Percentiles rank a stretch among this genome's conserved stretches.
These are phyloP conservation scores for Micrasema longulum DNA, from an alignment of 1,140 invertebrate genomes.

Conservation along the genomic window DNA sequence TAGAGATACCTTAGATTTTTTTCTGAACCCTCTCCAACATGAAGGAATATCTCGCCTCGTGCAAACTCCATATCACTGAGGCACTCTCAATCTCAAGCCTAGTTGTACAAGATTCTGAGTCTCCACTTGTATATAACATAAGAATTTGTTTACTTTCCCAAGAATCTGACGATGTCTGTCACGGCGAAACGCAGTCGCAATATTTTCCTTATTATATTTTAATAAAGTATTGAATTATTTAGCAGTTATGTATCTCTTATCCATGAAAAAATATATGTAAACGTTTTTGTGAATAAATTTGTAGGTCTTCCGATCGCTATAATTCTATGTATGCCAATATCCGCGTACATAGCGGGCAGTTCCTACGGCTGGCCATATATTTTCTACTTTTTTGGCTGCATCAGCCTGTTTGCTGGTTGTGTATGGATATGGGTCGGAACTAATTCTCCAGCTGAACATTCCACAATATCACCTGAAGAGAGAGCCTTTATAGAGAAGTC, in stretches of 20 bases:
- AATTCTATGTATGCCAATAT: conserved; percentile 13
- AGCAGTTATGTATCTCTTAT: background rate
- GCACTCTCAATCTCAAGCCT: no score
- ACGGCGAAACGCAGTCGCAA: background rate
- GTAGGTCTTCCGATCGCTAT: conserved; percentile 11
- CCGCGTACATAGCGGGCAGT: conserved; percentile 15
- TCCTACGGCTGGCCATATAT: conserved; percentile 44
- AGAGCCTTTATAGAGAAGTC: conserved; percentile 43
- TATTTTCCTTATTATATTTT: background rate
- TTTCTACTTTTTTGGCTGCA: conserved; percentile 44
- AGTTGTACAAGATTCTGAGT: background rate
- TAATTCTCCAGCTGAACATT: conserved; percentile 42
- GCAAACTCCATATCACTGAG: no score
- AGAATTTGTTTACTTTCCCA: background rate
- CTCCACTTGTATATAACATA: background rate
- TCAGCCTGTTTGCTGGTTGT: conserved; percentile 18
- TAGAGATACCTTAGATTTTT: no score
- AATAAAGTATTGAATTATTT: background rate
- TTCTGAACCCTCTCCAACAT: no score
- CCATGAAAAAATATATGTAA: no score
- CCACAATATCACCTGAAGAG: conserved; percentile 38
- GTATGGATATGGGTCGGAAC: conserved; percentile 39
- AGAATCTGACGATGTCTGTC: no score
- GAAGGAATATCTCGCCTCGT: no score
- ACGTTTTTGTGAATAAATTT: background rate